phyloP scores from a whole-genome alignment of 2,113 vertebrate species.

The Tylochromis polylepis region DNA sequence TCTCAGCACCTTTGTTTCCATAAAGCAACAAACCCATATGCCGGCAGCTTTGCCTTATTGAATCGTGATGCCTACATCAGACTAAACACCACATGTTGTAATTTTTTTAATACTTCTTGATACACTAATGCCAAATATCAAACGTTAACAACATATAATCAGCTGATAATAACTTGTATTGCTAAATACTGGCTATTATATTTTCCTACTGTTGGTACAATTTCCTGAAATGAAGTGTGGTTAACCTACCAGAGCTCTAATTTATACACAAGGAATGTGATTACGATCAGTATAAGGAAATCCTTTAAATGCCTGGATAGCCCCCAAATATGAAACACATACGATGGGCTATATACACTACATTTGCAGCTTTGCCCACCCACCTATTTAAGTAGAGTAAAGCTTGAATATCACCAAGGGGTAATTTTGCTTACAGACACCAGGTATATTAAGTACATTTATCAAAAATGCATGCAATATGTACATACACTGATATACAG shows the following conservation, averaged over 20 bases:
- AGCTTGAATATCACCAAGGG: background rate
- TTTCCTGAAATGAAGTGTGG: background rate
- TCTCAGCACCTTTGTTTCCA: background rate
- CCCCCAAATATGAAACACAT: background rate
- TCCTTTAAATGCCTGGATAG: background rate
- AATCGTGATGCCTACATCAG: background rate
- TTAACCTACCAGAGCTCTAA: background rate
- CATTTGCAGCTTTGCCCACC: background rate
- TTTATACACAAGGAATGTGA: background rate
- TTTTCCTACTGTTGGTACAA: background rate
- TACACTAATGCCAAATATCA: rapidly evolving
- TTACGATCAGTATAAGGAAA: background rate
- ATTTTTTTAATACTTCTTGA: background rate
- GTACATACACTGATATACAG: background rate
- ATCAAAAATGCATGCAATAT: background rate
- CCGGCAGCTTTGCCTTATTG: background rate
- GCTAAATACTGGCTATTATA: background rate
- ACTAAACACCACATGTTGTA: background rate
- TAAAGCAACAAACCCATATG: background rate
- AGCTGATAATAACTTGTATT: background rate
- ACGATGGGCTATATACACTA: background rate
- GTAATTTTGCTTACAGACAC: background rate
- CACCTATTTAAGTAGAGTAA: background rate
- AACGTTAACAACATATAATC: background rate
- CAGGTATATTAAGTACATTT: background rate